phyloP scores from a whole-genome alignment of 2,113 vertebrate genomes.

The Alligator mississippiensis region DNA sequence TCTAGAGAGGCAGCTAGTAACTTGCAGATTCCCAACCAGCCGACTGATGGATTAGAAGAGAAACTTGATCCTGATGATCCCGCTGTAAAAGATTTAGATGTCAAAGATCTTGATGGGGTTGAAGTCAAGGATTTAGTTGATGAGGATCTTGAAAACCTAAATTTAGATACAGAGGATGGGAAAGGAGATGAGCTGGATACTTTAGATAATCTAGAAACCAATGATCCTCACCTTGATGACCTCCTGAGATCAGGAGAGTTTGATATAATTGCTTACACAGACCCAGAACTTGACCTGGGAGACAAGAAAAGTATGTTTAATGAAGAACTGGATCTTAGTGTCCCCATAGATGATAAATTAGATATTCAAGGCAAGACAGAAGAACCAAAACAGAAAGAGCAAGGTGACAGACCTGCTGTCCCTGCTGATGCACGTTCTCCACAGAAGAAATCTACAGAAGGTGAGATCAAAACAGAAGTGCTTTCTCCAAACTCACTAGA shows the following conservation, averaged over 20 bases:
- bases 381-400: conserved; percentile 73
- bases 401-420: conserved; percentile 59
- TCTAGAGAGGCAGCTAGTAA: conserved; percentile 68
- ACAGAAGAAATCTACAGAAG: conserved; percentile 70
- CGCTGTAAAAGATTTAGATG: conserved; percentile 94
- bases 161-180: conserved; percentile 93
- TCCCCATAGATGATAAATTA: conserved; percentile 87
- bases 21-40: conserved; percentile 67
- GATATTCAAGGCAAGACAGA: conserved; percentile 72
- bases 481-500: conserved; percentile 71
- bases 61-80: conserved; percentile 94
- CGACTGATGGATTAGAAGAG: conserved; percentile 86
- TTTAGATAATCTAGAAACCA: conserved; percentile 88
- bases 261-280: conserved; percentile 96
- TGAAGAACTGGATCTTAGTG: conserved; percentile 92
- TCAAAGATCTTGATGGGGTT: conserved; percentile 86
- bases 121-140: conserved; percentile 98
- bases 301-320: conserved; percentile 98
- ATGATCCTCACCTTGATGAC: conserved; percentile 94
- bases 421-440: conserved; percentile 62
- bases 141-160: conserved; percentile 94
- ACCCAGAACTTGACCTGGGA: conserved; percentile 93
- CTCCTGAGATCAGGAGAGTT: conserved; percentile 94
- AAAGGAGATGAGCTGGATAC: conserved; percentile 95
- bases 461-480: conserved; percentile 80